Evolutionary conservation across 2,113 vertebrate species (phyloP).

Genomic region (Mustelus asterias): DNA sequence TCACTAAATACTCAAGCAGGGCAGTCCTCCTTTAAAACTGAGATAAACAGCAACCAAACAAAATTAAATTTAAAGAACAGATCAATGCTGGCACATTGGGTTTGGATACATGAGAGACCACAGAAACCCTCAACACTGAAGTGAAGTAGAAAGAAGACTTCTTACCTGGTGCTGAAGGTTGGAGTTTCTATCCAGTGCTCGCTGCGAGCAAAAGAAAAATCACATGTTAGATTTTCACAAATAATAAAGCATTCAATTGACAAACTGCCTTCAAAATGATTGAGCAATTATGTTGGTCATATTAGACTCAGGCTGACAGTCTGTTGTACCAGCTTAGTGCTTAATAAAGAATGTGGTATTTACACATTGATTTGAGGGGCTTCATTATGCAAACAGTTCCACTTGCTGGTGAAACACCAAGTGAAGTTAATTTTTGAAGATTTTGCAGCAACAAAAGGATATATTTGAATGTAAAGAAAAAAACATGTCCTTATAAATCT

Average conservation of each 20-base stretch:
- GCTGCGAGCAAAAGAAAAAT: constrained; percentile 19
- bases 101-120: not conserved
- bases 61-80: not conserved
- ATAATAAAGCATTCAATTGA: not conserved
- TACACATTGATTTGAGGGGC: not conserved
- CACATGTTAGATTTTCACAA: not conserved
- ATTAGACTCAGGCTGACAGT: not conserved
- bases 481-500: not conserved
- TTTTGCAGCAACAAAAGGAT: not conserved
- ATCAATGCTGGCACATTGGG: not conserved
- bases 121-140: not conserved
- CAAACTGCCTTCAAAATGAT: not conserved
- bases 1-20: not conserved
- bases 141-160: not conserved
- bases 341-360: not conserved
- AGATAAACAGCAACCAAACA: not conserved
- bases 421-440: not conserved
- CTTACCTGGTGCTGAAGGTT: constrained; percentile 11
- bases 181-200: constrained; percentile 15
- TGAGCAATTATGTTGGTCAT: not conserved
- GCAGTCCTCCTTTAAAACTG: not conserved
- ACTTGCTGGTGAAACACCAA: not conserved
- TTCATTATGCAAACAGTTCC: not conserved
- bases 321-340: not conserved
- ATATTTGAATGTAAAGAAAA: not conserved